Evolutionary conservation across 1,140 invertebrate species (phyloP).

Genomic region (Orussus abietinus): DNA sequence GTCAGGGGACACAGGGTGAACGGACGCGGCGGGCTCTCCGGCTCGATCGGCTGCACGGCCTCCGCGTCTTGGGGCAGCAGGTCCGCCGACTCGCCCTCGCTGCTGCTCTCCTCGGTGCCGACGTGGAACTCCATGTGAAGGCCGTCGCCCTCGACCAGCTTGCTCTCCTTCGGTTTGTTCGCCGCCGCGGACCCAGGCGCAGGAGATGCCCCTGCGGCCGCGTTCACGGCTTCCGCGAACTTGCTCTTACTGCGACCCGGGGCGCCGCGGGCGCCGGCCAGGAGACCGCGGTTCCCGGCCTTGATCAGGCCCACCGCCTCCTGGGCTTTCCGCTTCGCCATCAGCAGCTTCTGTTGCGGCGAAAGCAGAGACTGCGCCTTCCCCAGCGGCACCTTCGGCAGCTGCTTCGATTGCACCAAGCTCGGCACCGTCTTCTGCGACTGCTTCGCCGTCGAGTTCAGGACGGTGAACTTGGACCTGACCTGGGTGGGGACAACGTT

Average conservation of each 20-base stretch:
- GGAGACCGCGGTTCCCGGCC: conserved; percentile 27
- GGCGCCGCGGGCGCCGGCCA: conserved; percentile 22
- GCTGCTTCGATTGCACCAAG: conserved; percentile 22
- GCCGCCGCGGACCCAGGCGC: conserved; percentile 10
- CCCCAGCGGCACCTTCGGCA: conserved; percentile 30
- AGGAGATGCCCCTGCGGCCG: conserved; percentile 12
- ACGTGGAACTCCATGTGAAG: conserved; percentile 53
- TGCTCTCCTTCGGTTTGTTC: conserved; percentile 46
- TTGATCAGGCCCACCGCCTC: conserved; percentile 41
- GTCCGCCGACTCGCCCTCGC: conserved; percentile 55
- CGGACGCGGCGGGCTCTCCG: conserved; percentile 63
- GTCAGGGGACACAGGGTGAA: conserved; percentile 67
- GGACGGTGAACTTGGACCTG: conserved; percentile 31
- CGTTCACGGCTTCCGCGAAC: conserved; percentile 15
- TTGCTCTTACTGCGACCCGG: conserved; percentile 24
- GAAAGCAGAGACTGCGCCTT: conserved; percentile 43
- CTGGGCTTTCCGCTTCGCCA: conserved; percentile 48
- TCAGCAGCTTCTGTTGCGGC: conserved; percentile 48
- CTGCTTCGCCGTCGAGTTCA: conserved; percentile 25
- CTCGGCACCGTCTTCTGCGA: conserved; percentile 27
- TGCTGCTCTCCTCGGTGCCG: conserved; percentile 54
- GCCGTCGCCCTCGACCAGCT: conserved; percentile 48
- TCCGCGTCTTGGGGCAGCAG: conserved; percentile 59
- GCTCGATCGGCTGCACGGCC: conserved; percentile 48
- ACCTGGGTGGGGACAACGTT: conserved; percentile 30